These are phyloP conservation scores for Anabas testudineus DNA, from an alignment of 2,797 vertebrate genomes.

Conservation along the genomic window DNA sequence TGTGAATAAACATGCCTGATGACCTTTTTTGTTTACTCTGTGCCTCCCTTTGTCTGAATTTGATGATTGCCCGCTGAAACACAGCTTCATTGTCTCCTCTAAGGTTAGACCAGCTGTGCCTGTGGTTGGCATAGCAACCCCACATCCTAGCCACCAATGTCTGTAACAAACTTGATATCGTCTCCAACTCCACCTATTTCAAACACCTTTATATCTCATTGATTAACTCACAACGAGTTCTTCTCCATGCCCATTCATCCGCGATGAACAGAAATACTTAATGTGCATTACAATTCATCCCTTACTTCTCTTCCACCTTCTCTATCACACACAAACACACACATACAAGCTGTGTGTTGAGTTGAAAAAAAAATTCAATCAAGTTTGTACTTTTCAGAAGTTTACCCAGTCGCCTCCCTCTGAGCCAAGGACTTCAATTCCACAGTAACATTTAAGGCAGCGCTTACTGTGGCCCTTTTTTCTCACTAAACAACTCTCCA, in stretches of 20 bases:
- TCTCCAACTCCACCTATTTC: constrained; percentile 30
- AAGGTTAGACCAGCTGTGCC: constrained; percentile 55
- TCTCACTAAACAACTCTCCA: constrained; percentile 37
- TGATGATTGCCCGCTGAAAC: constrained; percentile 52
- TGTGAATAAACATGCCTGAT: constrained; percentile 52
- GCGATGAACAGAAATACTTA: constrained; percentile 7
- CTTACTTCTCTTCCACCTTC: neutral
- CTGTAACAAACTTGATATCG: constrained; percentile 17
- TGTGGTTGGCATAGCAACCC: constrained; percentile 73
- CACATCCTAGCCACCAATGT: constrained; percentile 22
- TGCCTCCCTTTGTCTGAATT: constrained; percentile 50
- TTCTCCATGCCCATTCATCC: neutral
- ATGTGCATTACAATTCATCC: neutral
- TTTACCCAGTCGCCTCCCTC: constrained; percentile 49
- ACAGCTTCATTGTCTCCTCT: constrained; percentile 62
- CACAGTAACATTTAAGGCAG: constrained; percentile 34
- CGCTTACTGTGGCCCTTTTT: constrained; percentile 23
- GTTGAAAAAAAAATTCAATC: constrained; percentile 27
- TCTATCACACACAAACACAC: neutral
- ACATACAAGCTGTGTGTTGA: neutral
- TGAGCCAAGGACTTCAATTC: constrained; percentile 47
- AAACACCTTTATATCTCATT: constrained; percentile 47
- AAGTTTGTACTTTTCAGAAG: constrained; percentile 56
- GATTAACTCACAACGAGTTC: constrained; percentile 19
- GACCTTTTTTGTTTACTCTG: constrained; percentile 40